Evolutionary conservation across 2,113 vertebrate genomes (phyloP), one percentile per base, ranked within the genome.

Genomic region (Neolamprologus fasciatus): DNA sequence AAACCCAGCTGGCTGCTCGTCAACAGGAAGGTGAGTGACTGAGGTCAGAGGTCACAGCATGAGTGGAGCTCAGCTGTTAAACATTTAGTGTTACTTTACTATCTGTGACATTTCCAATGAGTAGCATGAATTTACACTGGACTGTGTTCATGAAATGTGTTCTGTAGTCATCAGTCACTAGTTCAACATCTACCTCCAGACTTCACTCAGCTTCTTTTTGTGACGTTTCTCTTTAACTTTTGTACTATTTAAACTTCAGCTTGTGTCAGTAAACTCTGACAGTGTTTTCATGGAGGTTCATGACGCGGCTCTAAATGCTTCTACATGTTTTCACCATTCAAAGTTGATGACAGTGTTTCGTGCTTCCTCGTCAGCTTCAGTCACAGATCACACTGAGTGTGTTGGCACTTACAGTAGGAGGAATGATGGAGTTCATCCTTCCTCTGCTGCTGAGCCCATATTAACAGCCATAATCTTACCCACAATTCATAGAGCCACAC

Each of bases 1-100:
- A 99, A 99, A 94, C 98, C 99, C 8, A 97, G 97, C 91, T 99
- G 98, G 98, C 95, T 99, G 35, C 80, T 97, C n/a, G 97, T 98
- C 92, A 96, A 82, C 93, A 99, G 96, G 95, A 99, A 97, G 97
- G 99, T 99, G 82, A 53, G 33, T 11, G 4, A 13, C 31, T 89
- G n/a, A 68, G 9, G 1, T 40, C 54, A 21, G 16, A 28, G 1
- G n/a, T 42, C 40, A 3, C 37, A 17, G 11, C 37, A 26, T 45
- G 2, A 71, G 66, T 71, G 63, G 3, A 16, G 66, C 37, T 73
- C n/a, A 5, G 68, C 8, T 17, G 9, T 26, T 73, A 9, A 71
- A 78, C 26, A n/a, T 2, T 31, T 63, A 66, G 17, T 1, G 31
- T 63, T 11, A 63, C 9, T 63, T 21, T 13, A 68, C 0, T 21